Evolutionary conservation across 1,140 invertebrate genomes (phyloP).

Genomic region (Sinonovacula constricta): DNA sequence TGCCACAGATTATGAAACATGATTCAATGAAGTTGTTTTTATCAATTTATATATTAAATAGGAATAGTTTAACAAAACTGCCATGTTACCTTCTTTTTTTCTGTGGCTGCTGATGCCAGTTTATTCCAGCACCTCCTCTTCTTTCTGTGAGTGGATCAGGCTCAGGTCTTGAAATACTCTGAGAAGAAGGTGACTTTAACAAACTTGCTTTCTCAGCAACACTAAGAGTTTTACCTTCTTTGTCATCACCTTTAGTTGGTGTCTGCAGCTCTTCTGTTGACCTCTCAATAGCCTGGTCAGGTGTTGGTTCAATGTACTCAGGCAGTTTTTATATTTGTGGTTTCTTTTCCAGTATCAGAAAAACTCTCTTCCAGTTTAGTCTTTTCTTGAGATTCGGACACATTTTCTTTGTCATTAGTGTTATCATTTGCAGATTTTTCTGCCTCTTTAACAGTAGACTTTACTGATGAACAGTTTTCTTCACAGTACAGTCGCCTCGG

Average conservation of each 20-base stretch:
- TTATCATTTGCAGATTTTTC: neutral
- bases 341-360: too few species aligned
- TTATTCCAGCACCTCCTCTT: slow-evolving; percentile 37
- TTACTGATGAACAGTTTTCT: neutral
- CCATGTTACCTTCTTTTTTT: slow-evolving; percentile 32
- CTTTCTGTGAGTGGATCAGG: slow-evolving; percentile 37
- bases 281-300: neutral
- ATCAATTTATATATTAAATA: too few species aligned
- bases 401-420: too few species aligned
- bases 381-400: too few species aligned
- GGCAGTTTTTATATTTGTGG: too few species aligned
- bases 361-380: too few species aligned
- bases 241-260: too few species aligned
- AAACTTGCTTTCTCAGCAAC: slow-evolving; percentile 30
- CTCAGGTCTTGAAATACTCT: slow-evolving; percentile 35
- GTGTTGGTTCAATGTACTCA: neutral
- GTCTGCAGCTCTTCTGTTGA: slow-evolving; percentile 2
- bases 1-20: too few species aligned
- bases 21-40: too few species aligned
- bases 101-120: slow-evolving; percentile 22
- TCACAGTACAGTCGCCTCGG: neutral
- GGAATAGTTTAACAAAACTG: too few species aligned
- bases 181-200: slow-evolving; percentile 46
- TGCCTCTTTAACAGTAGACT: neutral
- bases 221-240: neutral